phyloP scores from a whole-genome alignment of 2,888 invertebrate species.

The Hirtodrosophila alboralis region DNA sequence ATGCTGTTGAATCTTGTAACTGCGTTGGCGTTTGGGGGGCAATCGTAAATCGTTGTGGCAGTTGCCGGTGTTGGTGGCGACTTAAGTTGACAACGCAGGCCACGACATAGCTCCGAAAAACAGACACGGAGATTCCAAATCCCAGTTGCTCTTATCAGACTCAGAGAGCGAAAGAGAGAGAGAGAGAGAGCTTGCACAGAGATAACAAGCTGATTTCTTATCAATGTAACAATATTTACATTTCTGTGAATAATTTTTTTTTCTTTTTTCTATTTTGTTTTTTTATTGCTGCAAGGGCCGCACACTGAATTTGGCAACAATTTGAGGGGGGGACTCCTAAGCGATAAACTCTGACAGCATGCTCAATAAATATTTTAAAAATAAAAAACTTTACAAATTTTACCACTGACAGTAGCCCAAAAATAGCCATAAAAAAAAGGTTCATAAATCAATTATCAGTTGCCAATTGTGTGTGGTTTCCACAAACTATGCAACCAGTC shows the following conservation, averaged over 20 bases:
- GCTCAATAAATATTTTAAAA: slow-evolving; percentile 50
- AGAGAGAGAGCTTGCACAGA: slow-evolving; percentile 36
- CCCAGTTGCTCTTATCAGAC: slow-evolving; percentile 35
- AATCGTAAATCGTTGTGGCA: slow-evolving; percentile 61
- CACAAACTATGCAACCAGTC: no score
- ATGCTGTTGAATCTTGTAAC: slow-evolving; percentile 43
- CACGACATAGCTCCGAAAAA: slow-evolving; percentile 9
- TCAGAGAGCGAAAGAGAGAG: slow-evolving; percentile 1
- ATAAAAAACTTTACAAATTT: slow-evolving; percentile 38
- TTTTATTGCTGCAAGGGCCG: slow-evolving; percentile 37
- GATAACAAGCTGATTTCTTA: slow-evolving; percentile 53
- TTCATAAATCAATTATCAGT: slow-evolving; percentile 70
- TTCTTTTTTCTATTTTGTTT: slow-evolving; percentile 27
- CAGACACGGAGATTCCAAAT: slow-evolving; percentile 42
- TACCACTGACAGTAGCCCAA: slow-evolving; percentile 55
- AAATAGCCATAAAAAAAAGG: slow-evolving; percentile 69
- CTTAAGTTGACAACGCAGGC: slow-evolving; percentile 61
- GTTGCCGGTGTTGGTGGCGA: slow-evolving; percentile 27
- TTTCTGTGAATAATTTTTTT: slow-evolving; percentile 59
- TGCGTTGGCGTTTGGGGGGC: slow-evolving; percentile 15
- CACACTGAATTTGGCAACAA: slow-evolving; percentile 53
- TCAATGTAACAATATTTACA: slow-evolving; percentile 80
- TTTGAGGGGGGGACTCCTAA: background rate
- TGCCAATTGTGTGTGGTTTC: slow-evolving; percentile 25
- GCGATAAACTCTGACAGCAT: slow-evolving; percentile 29